phyloP scores from a whole-genome alignment of 2,113 vertebrate species.

The Syrrhaptes paradoxus region DNA sequence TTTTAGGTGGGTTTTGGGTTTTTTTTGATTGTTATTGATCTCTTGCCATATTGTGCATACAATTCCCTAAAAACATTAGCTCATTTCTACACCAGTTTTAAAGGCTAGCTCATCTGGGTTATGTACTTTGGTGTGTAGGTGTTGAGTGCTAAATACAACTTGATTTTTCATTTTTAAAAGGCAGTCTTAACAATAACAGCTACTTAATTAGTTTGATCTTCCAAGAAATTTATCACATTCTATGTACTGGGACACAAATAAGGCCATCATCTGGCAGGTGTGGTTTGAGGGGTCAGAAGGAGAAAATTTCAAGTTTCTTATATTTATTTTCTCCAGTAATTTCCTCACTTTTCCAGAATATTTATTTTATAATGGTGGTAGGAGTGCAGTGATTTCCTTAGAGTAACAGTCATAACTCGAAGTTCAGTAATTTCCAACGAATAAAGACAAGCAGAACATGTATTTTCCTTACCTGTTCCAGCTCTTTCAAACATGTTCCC shows the following conservation, averaged over 20 bases:
- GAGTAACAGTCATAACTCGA: neutral
- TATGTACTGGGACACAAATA: neutral
- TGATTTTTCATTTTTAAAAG: slow-evolving; percentile 64
- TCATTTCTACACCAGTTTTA: slow-evolving; percentile 62
- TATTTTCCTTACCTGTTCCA: neutral
- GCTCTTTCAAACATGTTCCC: neutral
- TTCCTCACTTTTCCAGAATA: neutral
- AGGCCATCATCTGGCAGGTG: neutral
- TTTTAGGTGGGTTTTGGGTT: neutral
- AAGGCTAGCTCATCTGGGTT: slow-evolving; percentile 73
- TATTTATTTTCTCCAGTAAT: neutral
- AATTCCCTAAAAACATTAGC: slow-evolving; percentile 70
- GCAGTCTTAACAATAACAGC: slow-evolving; percentile 16
- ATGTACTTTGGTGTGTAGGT: slow-evolving; percentile 64
- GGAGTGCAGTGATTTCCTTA: neutral
- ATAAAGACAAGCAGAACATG: neutral
- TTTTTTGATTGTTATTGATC: slow-evolving; percentile 53
- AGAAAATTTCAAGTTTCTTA: neutral
- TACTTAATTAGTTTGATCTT: slow-evolving; percentile 57
- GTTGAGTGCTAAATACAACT: slow-evolving; percentile 66
- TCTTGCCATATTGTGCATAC: slow-evolving; percentile 65
- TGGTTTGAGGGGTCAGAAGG: neutral
- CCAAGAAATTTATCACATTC: neutral
- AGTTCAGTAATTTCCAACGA: neutral
- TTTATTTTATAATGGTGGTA: neutral